Percentiles rank a stretch among this genome's conserved stretches.
phyloP scores from a whole-genome alignment of 2,113 vertebrate species.

The Apus apus region DNA sequence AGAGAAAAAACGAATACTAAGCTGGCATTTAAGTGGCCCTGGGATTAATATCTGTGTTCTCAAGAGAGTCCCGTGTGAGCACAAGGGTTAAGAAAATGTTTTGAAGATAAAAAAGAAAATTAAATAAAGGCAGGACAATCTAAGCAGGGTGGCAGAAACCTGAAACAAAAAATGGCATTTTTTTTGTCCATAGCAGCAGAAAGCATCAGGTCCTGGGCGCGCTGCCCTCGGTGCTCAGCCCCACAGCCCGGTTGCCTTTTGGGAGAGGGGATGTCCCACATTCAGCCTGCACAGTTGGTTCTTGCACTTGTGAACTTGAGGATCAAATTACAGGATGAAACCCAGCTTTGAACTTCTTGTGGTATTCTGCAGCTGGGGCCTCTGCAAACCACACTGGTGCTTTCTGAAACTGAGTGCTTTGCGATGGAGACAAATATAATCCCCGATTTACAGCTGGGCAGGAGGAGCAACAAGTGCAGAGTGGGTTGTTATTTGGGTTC shows the following conservation, averaged over 20 bases:
- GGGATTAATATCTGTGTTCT: not conserved
- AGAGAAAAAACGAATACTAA: not conserved
- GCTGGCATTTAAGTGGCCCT: not conserved
- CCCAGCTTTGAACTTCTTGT: conserved; percentile 50
- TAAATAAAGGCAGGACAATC: not conserved
- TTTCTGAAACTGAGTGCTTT: not conserved
- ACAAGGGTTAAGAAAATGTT: not conserved
- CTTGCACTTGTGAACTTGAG: conserved; percentile 53
- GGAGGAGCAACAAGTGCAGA: not conserved
- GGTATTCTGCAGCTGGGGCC: conserved; percentile 61
- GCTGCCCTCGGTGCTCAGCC: rapidly evolving
- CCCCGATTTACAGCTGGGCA: not conserved
- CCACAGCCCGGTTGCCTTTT: not conserved
- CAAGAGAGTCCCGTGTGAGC: not conserved
- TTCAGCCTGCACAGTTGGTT: conserved; percentile 34
- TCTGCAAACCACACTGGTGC: not conserved
- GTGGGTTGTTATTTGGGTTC: not conserved
- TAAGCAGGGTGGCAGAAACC: not conserved
- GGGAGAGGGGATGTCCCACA: not conserved
- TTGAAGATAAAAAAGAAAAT: not conserved
- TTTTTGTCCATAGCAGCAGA: not conserved
- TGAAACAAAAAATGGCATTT: not conserved
- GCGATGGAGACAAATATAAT: not conserved
- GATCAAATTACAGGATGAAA: conserved; percentile 52
- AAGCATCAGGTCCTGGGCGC: rapidly evolving